A percentile compares a stretch with the other conserved stretches of the same genome.
phyloP scores from a whole-genome alignment of 1,140 invertebrate genomes.

The Melitaea cinxia region DNA sequence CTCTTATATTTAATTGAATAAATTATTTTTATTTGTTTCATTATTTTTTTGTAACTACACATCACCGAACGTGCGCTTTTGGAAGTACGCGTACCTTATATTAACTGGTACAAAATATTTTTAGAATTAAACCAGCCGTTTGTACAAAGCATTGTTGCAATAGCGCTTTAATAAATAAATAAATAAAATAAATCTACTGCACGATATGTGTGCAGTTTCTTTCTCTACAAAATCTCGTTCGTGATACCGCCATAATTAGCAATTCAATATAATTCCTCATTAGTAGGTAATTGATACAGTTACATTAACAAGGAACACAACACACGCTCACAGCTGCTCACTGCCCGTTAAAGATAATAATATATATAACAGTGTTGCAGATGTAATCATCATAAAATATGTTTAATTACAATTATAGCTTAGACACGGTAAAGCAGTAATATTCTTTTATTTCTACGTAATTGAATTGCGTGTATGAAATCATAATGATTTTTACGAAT shows the following conservation, averaged over 20 bases:
- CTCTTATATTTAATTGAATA: no score
- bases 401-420: neutral
- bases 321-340: no score
- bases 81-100: no score
- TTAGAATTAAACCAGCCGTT: no score
- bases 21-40: no score
- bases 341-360: conserved; percentile 18
- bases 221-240: conserved; percentile 17
- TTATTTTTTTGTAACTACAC: no score
- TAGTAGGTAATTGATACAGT: conserved; percentile 51
- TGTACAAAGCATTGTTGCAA: neutral
- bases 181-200: neutral
- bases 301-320: conserved; percentile 37
- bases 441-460: no score
- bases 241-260: conserved; percentile 47
- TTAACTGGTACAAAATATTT: no score
- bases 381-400: neutral
- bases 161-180: no score
- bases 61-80: no score
- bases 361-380: neutral
- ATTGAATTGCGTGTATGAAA: no score
- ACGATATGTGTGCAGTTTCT: neutral
- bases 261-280: conserved; percentile 64
- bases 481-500: no score
- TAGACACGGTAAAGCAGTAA: neutral